A percentile compares a stretch with the other conserved stretches of the same genome.
phyloP scores from a whole-genome alignment of 2,113 vertebrate species.

The Eptesicus fuscus region DNA sequence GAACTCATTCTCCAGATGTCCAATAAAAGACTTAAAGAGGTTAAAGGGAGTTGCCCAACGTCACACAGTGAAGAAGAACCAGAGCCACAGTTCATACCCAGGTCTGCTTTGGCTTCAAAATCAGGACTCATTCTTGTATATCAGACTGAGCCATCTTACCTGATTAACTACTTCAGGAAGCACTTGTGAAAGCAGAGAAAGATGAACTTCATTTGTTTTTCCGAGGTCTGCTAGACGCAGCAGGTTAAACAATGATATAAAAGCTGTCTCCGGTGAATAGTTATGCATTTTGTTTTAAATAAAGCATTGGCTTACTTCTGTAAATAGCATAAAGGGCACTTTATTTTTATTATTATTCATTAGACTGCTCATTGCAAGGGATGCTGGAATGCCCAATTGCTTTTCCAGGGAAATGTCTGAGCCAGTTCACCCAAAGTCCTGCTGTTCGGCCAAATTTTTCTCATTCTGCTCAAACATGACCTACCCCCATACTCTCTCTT shows the following conservation, averaged over 20 bases:
- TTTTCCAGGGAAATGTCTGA: conserved; percentile 30
- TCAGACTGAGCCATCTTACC: not conserved
- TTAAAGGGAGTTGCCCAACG: not conserved
- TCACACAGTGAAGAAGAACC: not conserved
- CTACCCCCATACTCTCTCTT: not conserved
- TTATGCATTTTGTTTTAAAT: conserved; percentile 66
- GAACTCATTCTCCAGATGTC: not conserved
- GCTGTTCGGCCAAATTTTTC: not conserved
- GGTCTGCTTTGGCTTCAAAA: not conserved
- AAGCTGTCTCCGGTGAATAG: conserved; percentile 51
- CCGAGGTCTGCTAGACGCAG: conserved; percentile 44
- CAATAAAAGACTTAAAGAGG: not conserved
- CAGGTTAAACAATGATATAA: conserved; percentile 55
- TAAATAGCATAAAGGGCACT: conserved; percentile 58
- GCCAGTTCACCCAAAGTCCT: not conserved
- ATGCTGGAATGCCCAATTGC: conserved; percentile 5
- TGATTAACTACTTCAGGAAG: not conserved
- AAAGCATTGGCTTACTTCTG: conserved; percentile 64
- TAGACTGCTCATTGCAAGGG: conserved; percentile 40
- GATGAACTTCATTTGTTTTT: not conserved
- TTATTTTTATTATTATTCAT: conserved; percentile 60
- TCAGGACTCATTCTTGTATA: not conserved
- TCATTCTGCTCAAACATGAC: not conserved
- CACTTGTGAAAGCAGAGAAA: not conserved
- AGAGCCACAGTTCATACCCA: not conserved